Evolutionary conservation across 2,113 vertebrate genomes (phyloP), one percentile per base, ranked within the genome.

Genomic region (Ochotona princeps): DNA sequence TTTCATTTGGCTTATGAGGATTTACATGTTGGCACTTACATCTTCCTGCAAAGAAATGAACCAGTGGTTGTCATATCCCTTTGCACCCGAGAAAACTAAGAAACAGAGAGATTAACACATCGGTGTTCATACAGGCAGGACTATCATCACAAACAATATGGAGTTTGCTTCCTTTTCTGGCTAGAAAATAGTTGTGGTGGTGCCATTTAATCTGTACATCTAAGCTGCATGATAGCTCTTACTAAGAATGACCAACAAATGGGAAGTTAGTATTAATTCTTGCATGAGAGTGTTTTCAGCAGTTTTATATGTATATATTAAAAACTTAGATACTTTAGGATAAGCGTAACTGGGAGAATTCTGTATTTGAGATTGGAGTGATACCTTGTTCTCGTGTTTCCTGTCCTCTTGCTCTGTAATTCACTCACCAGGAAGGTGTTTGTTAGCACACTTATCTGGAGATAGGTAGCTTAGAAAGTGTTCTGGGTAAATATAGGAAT

Each of bases 201-300:
- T 86, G 32, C 14, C 69, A 63, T 69, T 82, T 90, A 83, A 75
- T 75, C 66, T 81, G 14, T 73, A 26, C 18, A 57, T 44, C 54
- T 74, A 51, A 83, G 67, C 15, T 57, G 61, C 6, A 25, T 38
- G 66, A 32, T 70, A 14, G 30, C 83, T 73, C 35, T 66, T 65
- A 54, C 72, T 35, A 85, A 89, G 63, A 80, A 89, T 92, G 65
- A 76, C 60, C 70, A 69, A 89, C 60, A 88, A 44, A 30, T 76
- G 44, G 38, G 78, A 91, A 90, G 84, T 93, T 80, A 49, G 47
- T 44, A 44, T 90, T 74, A 82, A 67, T 96, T 96, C 73, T 67
- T 90, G 66, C 44, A n/a, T 73, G 83, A 80, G n/a, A 75, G 65
- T 87, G 21, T 75, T 91, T 94, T 82, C n/a, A 78, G 44, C 47